Evolutionary conservation across 2,113 vertebrate species (phyloP), one percentile per base, ranked within the genome.

Genomic region (Ciconia stormi): DNA sequence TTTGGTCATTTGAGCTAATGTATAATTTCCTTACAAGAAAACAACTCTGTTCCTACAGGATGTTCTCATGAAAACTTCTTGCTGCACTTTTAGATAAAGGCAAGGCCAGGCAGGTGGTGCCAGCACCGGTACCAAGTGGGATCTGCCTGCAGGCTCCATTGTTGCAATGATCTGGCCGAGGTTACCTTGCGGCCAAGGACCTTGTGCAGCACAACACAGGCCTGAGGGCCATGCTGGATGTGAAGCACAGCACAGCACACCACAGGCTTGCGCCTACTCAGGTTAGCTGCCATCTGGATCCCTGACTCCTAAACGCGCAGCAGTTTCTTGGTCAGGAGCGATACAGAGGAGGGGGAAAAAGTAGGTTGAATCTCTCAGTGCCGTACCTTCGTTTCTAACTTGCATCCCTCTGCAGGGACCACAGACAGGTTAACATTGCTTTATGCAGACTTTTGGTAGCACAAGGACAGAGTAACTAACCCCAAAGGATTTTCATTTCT

Each of bases 191-290:
- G 38, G 38, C 38, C 38, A 38, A 38, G 38, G 38, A 44, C 32
- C 6, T 11, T 26, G 8, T 46, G 26, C 49, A 69, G 30, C 59
- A 62, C 34, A 30, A 21, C 46, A 8, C 10, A 8, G 21, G 18
- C 13, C 66, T 53, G 49, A 74, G 44, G 38, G 25, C 8, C 49
- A 9, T 1, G 0, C 16, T 50, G 77, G 42, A 17, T 0, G 0
- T 21, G 46, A 34, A 40, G 27, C 20, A 46, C 55, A 59, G 59
- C 36, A 4, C 40, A 49, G 47, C 76, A 47, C 40, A 49, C 40
- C 76, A 47, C 21, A 58, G 30, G 34, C 47, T 46, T 62, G 10
- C 1, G 7, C 12, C 72, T 55, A 3, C 13, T 15, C 36, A 27
- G 25, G 34, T 47, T 36, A 29, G 29, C 73, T 80, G 15, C 20